Percentiles rank a stretch among this genome's conserved stretches.
Evolutionary conservation across 2,797 vertebrate species (phyloP).

Genomic region (Lemur catta): DNA sequence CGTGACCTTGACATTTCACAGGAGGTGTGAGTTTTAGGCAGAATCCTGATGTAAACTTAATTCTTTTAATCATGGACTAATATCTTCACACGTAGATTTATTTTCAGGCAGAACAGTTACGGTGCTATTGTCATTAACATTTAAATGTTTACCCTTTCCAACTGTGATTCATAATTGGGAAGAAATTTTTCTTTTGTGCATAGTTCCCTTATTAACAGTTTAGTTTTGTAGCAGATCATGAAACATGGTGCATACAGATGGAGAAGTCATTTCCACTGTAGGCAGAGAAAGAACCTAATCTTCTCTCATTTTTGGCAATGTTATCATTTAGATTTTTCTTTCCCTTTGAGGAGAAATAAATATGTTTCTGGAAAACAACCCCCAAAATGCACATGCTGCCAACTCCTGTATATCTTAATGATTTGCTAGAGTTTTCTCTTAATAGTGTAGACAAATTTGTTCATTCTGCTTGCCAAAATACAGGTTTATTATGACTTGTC

Average conservation of each 20-base stretch:
- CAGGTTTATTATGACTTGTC: constrained; percentile 32
- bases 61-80: constrained; percentile 26
- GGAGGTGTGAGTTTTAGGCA: constrained; percentile 28
- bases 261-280: constrained; percentile 44
- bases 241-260: constrained; percentile 23
- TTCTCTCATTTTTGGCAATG: background rate
- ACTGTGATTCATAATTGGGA: constrained; percentile 56
- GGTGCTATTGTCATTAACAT: constrained; percentile 62
- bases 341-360: constrained; percentile 66
- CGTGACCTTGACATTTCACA: constrained; percentile 35
- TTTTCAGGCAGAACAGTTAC: constrained; percentile 37
- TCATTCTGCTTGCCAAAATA: constrained; percentile 38
- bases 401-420: constrained; percentile 7
- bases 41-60: constrained; percentile 12
- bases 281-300: constrained; percentile 41
- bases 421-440: constrained; percentile 37
- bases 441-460: constrained; percentile 13
- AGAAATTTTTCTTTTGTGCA: constrained; percentile 57
- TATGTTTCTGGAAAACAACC: constrained; percentile 44
- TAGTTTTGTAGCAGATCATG: constrained; percentile 12
- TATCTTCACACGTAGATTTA: background rate
- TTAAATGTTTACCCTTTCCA: constrained; percentile 60
- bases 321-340: constrained; percentile 44
- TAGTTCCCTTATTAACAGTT: constrained; percentile 51
- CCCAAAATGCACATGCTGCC: constrained; percentile 20